A percentile compares a stretch with the other conserved stretches of the same genome.
Conservation (phyloP, 2,797 vertebrate genomes). For the Miichthys miiuy region DNA sequence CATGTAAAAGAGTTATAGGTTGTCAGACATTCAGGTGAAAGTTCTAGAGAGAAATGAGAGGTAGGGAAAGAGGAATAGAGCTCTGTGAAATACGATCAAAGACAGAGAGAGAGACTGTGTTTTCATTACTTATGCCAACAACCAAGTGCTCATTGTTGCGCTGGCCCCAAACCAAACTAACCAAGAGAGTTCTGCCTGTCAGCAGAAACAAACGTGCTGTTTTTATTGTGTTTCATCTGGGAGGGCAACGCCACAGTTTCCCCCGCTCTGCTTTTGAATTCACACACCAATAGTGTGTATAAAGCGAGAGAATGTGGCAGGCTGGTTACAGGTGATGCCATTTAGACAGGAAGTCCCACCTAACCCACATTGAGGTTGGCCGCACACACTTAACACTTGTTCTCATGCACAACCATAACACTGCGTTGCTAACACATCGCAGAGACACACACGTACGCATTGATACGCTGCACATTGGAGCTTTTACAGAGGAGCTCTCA, state of each 20-base stretch:
- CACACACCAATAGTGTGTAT: neutral
- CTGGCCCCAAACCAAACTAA: conserved; percentile 53
- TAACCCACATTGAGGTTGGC: conserved; percentile 20
- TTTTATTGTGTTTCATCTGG: conserved; percentile 61
- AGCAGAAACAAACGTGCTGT: conserved; percentile 69
- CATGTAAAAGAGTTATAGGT: neutral
- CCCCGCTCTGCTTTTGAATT: neutral
- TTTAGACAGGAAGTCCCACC: conserved; percentile 48
- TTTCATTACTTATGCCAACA: conserved; percentile 79
- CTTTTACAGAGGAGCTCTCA: conserved; percentile 15
- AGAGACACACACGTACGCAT: conserved; percentile 17
- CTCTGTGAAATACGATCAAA: conserved; percentile 23
- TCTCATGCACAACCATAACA: conserved; percentile 30
- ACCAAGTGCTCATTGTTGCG: conserved; percentile 63
- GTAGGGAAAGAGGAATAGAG: conserved; percentile 8
- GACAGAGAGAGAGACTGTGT: conserved; percentile 51
- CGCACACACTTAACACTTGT: conserved; percentile 29
- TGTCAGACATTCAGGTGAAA: conserved; percentile 5
- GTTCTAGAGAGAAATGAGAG: neutral
- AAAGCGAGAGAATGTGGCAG: neutral
- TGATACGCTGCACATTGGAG: conserved; percentile 15
- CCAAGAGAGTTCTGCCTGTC: conserved; percentile 59
- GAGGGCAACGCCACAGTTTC: conserved; percentile 14
- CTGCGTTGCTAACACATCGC: conserved; percentile 19
- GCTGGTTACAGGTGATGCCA: neutral